These are phyloP conservation scores for Galaxias olidus DNA, from an alignment of 2,797 vertebrate genomes.

Conservation along the genomic window DNA sequence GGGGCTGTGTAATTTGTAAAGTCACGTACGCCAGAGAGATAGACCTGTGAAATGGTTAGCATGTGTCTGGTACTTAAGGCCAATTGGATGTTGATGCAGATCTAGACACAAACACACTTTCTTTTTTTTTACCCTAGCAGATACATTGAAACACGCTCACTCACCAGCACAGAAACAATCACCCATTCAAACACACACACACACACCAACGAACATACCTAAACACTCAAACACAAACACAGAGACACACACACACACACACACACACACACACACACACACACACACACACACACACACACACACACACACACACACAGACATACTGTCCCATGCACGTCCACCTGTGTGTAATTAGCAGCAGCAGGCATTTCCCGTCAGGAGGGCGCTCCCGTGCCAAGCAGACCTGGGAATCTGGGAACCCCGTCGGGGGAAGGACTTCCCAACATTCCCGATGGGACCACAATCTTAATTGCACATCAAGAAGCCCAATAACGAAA, in stretches of 20 bases:
- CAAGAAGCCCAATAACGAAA: conserved; percentile 2
- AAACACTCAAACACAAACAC: background rate
- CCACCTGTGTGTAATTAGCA: conserved; percentile 79
- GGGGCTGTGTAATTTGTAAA: too few species aligned
- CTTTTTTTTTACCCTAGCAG: too few species aligned
- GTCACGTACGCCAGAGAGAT: too few species aligned
- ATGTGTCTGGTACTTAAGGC: background rate
- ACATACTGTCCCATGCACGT: conserved; percentile 32
- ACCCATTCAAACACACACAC: conserved; percentile 1
- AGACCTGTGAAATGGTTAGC: too few species aligned
- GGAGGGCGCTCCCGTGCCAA: conserved; percentile 61
- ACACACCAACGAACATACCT: background rate
- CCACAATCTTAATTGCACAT: conserved; percentile 10
- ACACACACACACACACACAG: background rate
- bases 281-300: conserved; percentile 22
- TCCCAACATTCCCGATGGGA: conserved; percentile 48
- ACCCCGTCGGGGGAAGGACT: conserved; percentile 39
- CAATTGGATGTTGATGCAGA: background rate
- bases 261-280: conserved; percentile 26
- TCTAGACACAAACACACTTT: conserved; percentile 41
- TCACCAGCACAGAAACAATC: background rate
- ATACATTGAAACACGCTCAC: conserved; percentile 35
- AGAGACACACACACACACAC: conserved; percentile 5
- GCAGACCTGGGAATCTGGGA: conserved; percentile 27
- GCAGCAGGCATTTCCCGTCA: conserved; percentile 75